Conservation (phyloP, 2,113 vertebrate genomes). For the Tetrao urogallus region DNA sequence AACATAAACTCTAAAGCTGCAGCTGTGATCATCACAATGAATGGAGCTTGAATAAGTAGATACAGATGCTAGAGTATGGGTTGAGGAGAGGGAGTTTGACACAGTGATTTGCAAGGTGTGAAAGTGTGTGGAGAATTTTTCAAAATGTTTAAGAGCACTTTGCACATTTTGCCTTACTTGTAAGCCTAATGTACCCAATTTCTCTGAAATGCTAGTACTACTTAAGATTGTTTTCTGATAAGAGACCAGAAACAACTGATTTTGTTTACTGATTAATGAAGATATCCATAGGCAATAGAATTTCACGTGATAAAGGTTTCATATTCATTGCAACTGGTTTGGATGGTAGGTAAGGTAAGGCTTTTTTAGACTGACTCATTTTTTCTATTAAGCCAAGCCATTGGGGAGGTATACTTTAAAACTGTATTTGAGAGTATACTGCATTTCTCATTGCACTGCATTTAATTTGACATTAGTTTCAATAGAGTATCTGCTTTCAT, state of each 20-base stretch:
- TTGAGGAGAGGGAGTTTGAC: not conserved
- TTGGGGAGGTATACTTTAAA: not conserved
- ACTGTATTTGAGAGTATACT: not conserved
- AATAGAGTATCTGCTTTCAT: not conserved
- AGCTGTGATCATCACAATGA: not conserved
- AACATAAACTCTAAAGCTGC: not conserved
- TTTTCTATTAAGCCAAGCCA: not conserved
- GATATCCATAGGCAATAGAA: not conserved
- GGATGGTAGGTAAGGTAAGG: not conserved
- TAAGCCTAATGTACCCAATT: not conserved
- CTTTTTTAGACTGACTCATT: not conserved
- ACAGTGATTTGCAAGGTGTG: not conserved
- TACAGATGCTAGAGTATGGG: not conserved
- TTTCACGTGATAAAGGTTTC: not conserved
- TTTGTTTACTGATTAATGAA: not conserved
- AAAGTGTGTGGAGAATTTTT: not conserved
- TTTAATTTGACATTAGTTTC: not conserved
- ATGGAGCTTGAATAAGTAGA: not conserved
- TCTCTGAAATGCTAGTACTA: not conserved
- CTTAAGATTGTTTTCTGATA: not conserved
- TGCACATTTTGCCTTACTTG: not conserved
- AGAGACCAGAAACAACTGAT: not conserved
- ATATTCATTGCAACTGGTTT: not conserved
- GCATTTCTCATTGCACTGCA: not conserved
- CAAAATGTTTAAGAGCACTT: not conserved